phyloP scores from a whole-genome alignment of 2,888 invertebrate species.

The Aelia acuminata region DNA sequence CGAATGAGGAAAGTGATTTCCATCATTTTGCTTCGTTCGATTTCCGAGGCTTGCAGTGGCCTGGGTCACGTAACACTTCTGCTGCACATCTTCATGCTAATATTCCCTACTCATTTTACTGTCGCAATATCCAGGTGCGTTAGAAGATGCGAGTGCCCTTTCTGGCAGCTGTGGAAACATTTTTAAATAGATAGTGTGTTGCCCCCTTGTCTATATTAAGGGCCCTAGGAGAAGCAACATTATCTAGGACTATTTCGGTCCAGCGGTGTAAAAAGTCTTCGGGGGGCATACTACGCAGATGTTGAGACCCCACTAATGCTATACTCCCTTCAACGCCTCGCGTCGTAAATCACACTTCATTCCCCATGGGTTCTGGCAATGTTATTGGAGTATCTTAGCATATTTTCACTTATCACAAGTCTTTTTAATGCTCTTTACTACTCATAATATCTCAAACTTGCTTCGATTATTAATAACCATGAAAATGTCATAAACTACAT shows the following conservation, averaged over 20 bases:
- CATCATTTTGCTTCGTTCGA: neutral
- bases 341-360: neutral
- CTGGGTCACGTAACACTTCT: neutral
- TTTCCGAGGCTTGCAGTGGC: neutral
- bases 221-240: neutral
- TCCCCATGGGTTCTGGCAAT: neutral
- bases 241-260: constrained; percentile 13
- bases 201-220: constrained; percentile 33
- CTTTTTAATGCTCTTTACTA: too few relatives aligned
- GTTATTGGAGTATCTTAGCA: too few relatives aligned
- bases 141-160: neutral
- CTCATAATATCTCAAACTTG: neutral
- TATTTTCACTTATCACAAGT: too few relatives aligned
- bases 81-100: neutral
- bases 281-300: neutral
- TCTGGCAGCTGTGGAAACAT: constrained; percentile 15
- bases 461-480: too few relatives aligned
- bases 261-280: neutral
- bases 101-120: neutral
- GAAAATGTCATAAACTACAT: too few relatives aligned
- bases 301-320: neutral
- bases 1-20: neutral
- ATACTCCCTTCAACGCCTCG: neutral
- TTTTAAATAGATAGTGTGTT: constrained; percentile 4
- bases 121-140: neutral